Evolutionary conservation across 2,888 invertebrate genomes (phyloP).

Genomic region (Cantharis flavilabris): DNA sequence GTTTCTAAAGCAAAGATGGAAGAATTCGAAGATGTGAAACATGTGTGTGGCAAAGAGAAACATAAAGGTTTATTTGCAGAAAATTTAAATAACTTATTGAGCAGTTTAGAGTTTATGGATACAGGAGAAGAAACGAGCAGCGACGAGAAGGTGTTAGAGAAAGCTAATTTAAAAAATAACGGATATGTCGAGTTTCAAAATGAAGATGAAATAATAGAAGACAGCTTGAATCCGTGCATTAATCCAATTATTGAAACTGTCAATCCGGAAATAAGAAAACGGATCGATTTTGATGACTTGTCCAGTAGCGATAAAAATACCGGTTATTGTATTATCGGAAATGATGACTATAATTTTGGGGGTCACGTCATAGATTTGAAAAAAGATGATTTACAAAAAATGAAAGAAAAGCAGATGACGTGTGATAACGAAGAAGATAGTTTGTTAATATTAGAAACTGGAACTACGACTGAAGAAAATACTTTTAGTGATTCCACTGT

Average conservation of each 20-base stretch:
- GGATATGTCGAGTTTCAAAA: conserved; percentile 72
- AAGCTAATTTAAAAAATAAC: conserved; percentile 59
- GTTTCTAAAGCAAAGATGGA: conserved; percentile 50
- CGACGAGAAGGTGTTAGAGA: conserved; percentile 61
- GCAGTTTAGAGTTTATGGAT: conserved; percentile 86
- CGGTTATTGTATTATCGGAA: conserved; percentile 48
- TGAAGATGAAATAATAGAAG: conserved; percentile 52
- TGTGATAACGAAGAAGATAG: conserved; percentile 64
- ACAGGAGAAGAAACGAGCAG: conserved; percentile 82
- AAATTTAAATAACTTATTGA: conserved; percentile 61
- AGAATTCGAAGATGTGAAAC: conserved; percentile 51
- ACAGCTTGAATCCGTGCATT: conserved; percentile 49
- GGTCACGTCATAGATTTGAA: conserved; percentile 47
- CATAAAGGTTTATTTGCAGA: conserved; percentile 43
- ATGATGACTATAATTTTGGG: conserved; percentile 43
- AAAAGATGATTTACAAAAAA: conserved; percentile 43
- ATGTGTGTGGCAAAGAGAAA: conserved; percentile 49
- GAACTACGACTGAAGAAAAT: conserved; percentile 66
- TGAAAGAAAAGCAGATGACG: conserved; percentile 45
- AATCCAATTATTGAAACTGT: conserved; percentile 42
- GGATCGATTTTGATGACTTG: conserved; percentile 46
- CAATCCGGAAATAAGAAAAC: conserved; percentile 56
- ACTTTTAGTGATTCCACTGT: conserved; percentile 56
- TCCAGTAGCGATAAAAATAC: conserved; percentile 44
- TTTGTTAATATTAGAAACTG: conserved; percentile 60